phyloP scores from a whole-genome alignment of 2,888 invertebrate genomes.

The Melanophora roralis region DNA sequence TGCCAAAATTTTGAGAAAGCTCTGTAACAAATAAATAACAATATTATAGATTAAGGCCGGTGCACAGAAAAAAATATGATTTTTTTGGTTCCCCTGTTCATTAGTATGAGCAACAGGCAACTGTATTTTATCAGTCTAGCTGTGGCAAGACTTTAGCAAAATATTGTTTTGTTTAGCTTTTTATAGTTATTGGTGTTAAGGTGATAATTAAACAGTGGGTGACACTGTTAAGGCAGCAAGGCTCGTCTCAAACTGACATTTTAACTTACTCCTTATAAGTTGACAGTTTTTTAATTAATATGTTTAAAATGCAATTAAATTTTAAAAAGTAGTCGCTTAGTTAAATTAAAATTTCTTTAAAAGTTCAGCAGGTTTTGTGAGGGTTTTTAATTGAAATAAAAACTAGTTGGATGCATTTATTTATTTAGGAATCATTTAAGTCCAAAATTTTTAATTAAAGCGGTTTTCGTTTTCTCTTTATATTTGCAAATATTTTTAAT shows the following conservation, averaged over 20 bases:
- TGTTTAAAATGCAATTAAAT: conserved; percentile 48
- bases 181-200: no score
- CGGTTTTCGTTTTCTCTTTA: no score
- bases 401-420: conserved; percentile 25
- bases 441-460: conserved; percentile 47
- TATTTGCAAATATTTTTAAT: no score
- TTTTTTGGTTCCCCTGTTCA: no score
- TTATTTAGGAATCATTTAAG: conserved; percentile 28
- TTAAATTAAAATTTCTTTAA: no score
- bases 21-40: no score
- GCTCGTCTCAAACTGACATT: conserved; percentile 4
- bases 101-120: conserved; percentile 13
- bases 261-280: neutral
- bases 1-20: no score
- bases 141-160: neutral
- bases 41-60: neutral
- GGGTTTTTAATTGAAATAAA: neutral
- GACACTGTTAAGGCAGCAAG: conserved; percentile 47
- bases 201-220: conserved; percentile 41
- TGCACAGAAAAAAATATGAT: no score
- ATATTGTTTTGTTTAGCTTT: neutral
- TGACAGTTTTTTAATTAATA: conserved; percentile 28
- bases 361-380: conserved; percentile 7
- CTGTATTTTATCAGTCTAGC: conserved; percentile 6
- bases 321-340: no score